phyloP scores from a whole-genome alignment of 2,113 vertebrate genomes.

The Drymodes brunneopygia region DNA sequence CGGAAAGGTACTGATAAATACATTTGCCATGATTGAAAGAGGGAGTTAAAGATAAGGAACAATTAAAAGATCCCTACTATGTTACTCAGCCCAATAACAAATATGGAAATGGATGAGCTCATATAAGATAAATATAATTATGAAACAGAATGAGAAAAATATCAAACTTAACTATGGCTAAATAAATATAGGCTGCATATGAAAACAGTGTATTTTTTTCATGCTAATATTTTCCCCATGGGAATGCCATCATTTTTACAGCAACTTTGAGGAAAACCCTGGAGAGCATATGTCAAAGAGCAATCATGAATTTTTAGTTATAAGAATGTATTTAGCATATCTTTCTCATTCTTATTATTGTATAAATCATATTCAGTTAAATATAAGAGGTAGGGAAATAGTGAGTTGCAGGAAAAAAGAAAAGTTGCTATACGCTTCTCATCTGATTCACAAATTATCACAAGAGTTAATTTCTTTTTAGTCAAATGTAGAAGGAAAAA shows the following conservation, averaged over 20 bases:
- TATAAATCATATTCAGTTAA: not conserved
- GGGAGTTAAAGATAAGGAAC: not conserved
- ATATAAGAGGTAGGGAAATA: not conserved
- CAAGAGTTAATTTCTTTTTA: not conserved
- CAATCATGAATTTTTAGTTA: not conserved
- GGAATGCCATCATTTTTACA: not conserved
- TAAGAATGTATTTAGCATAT: not conserved
- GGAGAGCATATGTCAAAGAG: not conserved
- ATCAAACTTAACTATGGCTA: not conserved
- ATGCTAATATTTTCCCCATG: not conserved
- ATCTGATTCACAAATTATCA: not conserved
- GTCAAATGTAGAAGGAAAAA: not conserved
- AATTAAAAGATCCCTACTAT: not conserved
- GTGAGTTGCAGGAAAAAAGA: not conserved
- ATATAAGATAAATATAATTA: not conserved
- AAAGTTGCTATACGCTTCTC: not conserved
- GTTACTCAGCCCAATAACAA: not conserved
- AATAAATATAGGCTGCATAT: not conserved
- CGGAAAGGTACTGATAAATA: not conserved
- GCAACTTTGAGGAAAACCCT: not conserved
- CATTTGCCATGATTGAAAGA: fast-evolving
- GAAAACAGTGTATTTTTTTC: not conserved
- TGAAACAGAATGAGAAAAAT: not conserved
- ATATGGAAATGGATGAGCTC: not conserved
- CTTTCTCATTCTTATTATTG: not conserved